Conservation (phyloP, 2,888 invertebrate genomes). For the Sisyra nigra region DNA sequence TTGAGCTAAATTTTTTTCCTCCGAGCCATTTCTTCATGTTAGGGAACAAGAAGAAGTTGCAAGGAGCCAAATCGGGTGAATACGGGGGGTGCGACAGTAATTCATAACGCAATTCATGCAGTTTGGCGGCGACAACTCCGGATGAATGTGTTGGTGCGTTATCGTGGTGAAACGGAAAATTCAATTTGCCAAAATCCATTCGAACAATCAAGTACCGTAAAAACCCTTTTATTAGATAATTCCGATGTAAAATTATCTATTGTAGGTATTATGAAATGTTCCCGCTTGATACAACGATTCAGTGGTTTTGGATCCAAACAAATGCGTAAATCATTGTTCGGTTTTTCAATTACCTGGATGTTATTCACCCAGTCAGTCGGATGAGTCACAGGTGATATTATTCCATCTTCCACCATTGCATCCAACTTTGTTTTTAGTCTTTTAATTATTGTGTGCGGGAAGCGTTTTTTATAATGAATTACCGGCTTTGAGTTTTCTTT, state of each 20-base stretch:
- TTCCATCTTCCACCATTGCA: constrained; percentile 5
- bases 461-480: constrained; percentile 6
- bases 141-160: too few species aligned
- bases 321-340: constrained; percentile 9
- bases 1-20: too few species aligned
- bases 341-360: constrained; percentile 8
- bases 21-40: too few species aligned
- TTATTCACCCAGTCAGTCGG: constrained; percentile 11
- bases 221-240: background rate
- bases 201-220: background rate
- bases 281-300: background rate
- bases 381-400: constrained; percentile 9
- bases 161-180: too few species aligned
- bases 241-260: background rate
- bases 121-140: too few species aligned
- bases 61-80: too few species aligned
- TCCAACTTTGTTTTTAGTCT: constrained; percentile 8
- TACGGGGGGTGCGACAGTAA: too few species aligned
- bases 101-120: too few species aligned
- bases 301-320: constrained; percentile 13
- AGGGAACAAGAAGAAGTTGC: too few species aligned
- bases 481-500: constrained; percentile 1
- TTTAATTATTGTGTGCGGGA: background rate
- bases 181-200: background rate
- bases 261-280: background rate